Evolutionary conservation across 1,140 invertebrate species (phyloP), one percentile per base, ranked within the genome.

Genomic region (Dufourea novaeangliae): DNA sequence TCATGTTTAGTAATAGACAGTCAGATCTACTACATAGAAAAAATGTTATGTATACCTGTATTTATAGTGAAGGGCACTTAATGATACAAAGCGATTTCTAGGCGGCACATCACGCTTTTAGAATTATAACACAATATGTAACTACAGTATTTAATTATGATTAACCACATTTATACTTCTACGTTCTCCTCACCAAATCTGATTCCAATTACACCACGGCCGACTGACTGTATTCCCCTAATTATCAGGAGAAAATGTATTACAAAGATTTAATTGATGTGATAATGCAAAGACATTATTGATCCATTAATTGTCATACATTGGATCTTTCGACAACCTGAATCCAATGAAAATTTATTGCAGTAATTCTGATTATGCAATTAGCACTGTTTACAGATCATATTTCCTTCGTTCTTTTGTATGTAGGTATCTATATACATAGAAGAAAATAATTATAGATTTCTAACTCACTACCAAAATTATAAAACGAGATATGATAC

Each of bases 401-500:
- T 57, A 32, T 32, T 57, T 29, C 10, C 11, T 52, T 25, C 8
- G n/a, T 4, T 8, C 22, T 20, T 25, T 25, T 52, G 7, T 2
- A 8, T 52, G 0, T 25, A 20, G 1, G 25, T 25, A 52, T 6
- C 22, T 1, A 14, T 11, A 56, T 0, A 14, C 5, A 7, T 12
- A 27, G 34, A 34, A 44, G 41, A 1, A 5, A 20, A 20, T 5
- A 6, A n/a, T 5, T 5, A 2, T 46, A 12, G 2, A 17, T 20
- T 32, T 32, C 37, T 25, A 10, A 17, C 1, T 61, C 3, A 22
- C n/a, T 56, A 4, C 2, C 0, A 17, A 63, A 41, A 50, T 50
- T 22, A 44, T 22, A 25, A 52, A 72, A 64, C 4, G 32, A 39
- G 20, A 73, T 64, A 64, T 52, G 25, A 66, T 64, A 73, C 2